Evolutionary conservation across 2,113 vertebrate species (phyloP).

Genomic region (Plecturocebus donacophilus): DNA sequence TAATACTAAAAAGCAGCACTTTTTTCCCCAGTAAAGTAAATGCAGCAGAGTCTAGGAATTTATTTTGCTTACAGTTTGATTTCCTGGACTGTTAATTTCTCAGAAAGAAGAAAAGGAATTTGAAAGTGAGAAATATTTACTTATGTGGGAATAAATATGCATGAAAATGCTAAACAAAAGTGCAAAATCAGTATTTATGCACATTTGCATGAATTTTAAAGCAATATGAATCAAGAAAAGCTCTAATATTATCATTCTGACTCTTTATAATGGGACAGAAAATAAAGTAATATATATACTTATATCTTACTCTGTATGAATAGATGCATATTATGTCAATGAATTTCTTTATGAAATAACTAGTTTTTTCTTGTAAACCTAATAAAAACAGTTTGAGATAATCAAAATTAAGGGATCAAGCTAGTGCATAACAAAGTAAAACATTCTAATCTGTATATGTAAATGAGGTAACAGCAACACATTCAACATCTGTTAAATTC

Average conservation of each 20-base stretch:
- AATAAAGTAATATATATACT: conserved; percentile 77
- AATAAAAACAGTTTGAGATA: conserved; percentile 73
- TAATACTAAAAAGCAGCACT: not conserved
- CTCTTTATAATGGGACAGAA: conserved; percentile 69
- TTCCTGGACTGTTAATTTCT: conserved; percentile 76
- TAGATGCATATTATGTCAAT: conserved; percentile 57
- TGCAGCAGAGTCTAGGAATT: conserved; percentile 16
- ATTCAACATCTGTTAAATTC: conserved; percentile 67
- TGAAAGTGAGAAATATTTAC: conserved; percentile 75
- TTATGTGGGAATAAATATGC: conserved; percentile 63
- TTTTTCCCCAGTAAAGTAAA: conserved; percentile 67
- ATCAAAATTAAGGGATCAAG: conserved; percentile 71
- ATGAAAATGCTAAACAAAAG: conserved; percentile 80
- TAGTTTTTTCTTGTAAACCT: conserved; percentile 66
- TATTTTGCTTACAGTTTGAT: conserved; percentile 70
- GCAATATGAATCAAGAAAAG: conserved; percentile 82
- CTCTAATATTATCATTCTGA: conserved; percentile 70
- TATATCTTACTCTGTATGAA: conserved; percentile 79
- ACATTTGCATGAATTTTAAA: conserved; percentile 76
- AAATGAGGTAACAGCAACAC: conserved; percentile 61
- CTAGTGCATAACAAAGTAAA: conserved; percentile 63
- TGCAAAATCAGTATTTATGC: conserved; percentile 81
- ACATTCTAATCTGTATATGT: conserved; percentile 59
- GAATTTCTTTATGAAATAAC: conserved; percentile 63
- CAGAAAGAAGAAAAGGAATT: conserved; percentile 64